These are phyloP conservation scores for Argopecten irradians DNA, from an alignment of 1,140 invertebrate genomes.

Conservation along the genomic window DNA sequence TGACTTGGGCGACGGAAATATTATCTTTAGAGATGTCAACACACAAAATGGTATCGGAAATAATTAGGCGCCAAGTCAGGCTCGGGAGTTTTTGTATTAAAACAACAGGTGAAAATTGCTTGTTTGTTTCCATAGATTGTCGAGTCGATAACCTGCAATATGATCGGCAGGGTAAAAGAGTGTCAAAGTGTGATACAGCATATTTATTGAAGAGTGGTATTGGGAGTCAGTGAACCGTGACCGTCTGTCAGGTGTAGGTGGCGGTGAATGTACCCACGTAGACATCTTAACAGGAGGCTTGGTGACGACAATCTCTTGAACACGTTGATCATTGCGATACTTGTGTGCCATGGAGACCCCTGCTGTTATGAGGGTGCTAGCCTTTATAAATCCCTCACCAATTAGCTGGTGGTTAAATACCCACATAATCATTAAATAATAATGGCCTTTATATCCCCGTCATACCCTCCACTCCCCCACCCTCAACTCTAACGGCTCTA, in stretches of 20 bases:
- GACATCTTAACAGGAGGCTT: conserved; percentile 1
- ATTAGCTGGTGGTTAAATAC: conserved; percentile 1
- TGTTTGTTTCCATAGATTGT: background rate
- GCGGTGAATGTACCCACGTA: conserved; percentile 4
- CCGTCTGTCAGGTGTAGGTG: background rate
- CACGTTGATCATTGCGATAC: background rate
- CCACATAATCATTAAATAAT: conserved; percentile 11
- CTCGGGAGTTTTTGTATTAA: background rate
- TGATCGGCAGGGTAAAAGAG: conserved; percentile 2
- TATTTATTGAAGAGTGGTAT: background rate
- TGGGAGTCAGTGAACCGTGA: background rate
- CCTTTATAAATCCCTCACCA: background rate
- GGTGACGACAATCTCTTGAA: background rate
- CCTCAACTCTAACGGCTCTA: background rate
- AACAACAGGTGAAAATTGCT: conserved; percentile 21
- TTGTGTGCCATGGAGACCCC: background rate
- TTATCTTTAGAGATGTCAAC: conserved; percentile 2
- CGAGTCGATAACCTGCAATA: background rate
- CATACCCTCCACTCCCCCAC: background rate
- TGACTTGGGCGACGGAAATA: conserved; percentile 7
- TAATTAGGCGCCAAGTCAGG: conserved; percentile 20
- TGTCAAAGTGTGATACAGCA: background rate
- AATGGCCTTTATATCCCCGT: background rate
- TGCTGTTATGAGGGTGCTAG: background rate
- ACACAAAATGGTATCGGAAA: conserved; percentile 2